A percentile compares a stretch with the other conserved stretches of the same genome.
Conservation (phyloP, 2,113 vertebrate genomes). For the Origma solitaria region DNA sequence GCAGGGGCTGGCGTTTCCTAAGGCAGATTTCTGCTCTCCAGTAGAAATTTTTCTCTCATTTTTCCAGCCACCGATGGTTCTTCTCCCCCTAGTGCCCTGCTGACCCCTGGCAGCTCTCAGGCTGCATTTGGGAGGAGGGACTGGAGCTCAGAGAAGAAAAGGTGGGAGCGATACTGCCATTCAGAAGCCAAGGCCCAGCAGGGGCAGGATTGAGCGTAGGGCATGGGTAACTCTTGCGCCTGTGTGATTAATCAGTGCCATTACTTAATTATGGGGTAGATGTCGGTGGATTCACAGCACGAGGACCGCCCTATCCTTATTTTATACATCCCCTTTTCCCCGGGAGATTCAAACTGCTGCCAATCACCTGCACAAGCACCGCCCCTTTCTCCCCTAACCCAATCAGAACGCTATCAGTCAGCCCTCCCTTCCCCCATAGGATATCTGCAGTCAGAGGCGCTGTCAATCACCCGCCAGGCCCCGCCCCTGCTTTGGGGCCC, state of each 20-base stretch:
- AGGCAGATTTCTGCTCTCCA: neutral
- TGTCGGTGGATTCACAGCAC: fast-evolving
- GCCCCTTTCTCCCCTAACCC: neutral
- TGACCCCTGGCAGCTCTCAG: neutral
- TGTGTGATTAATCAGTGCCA: neutral
- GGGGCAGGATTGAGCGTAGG: fast-evolving
- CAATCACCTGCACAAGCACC: neutral
- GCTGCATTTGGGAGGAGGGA: neutral
- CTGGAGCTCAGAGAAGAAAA: neutral
- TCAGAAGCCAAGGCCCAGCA: no score
- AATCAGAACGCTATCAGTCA: neutral
- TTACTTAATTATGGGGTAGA: neutral
- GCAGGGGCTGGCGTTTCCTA: neutral
- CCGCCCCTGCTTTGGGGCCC: neutral
- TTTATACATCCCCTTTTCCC: neutral
- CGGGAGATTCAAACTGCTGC: neutral
- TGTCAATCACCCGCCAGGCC: neutral
- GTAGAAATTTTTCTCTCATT: neutral
- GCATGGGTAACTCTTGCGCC: neutral
- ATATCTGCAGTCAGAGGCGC: no score
- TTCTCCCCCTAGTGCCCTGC: fast-evolving
- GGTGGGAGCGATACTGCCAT: neutral
- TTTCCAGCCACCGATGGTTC: neutral
- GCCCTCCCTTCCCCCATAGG: neutral
- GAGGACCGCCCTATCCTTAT: neutral